Conservation (phyloP, 1,140 invertebrate species). For the Catajapyx aquilonaris region DNA sequence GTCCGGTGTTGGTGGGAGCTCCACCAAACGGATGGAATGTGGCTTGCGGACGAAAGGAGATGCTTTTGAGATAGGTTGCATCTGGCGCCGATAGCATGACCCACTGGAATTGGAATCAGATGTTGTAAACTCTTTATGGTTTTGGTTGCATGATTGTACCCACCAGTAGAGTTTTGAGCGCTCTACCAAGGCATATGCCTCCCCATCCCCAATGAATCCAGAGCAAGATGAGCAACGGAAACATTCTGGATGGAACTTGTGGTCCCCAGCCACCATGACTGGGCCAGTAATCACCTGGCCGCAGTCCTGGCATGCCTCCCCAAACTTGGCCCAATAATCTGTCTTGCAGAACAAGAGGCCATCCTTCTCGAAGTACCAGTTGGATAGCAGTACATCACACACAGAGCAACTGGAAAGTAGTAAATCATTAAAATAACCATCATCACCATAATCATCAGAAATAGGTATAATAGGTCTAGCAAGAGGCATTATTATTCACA, state of each 20-base stretch:
- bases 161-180: conserved; percentile 71
- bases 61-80: conserved; percentile 35
- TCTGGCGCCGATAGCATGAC: conserved; percentile 36
- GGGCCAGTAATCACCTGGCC: conserved; percentile 68
- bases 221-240: conserved; percentile 65
- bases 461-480: no score
- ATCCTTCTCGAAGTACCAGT: conserved; percentile 86
- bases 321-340: conserved; percentile 74
- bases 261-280: conserved; percentile 82
- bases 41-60: conserved; percentile 26
- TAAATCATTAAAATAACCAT: no score
- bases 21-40: conserved; percentile 58
- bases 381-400: conserved; percentile 58
- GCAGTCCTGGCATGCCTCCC: conserved; percentile 73
- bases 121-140: neutral
- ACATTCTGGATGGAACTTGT: conserved; percentile 89
- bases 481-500: no score
- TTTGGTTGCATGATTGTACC: conserved; percentile 11
- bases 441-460: no score
- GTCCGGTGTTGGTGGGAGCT: conserved; percentile 37
- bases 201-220: conserved; percentile 74
- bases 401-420: conserved; percentile 49
- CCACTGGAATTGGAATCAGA: no score
- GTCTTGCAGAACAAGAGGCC: conserved; percentile 70
- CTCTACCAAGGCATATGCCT: conserved; percentile 74